Evolutionary conservation across 2,797 vertebrate genomes (phyloP).

Genomic region (Enteromius viviparus): DNA sequence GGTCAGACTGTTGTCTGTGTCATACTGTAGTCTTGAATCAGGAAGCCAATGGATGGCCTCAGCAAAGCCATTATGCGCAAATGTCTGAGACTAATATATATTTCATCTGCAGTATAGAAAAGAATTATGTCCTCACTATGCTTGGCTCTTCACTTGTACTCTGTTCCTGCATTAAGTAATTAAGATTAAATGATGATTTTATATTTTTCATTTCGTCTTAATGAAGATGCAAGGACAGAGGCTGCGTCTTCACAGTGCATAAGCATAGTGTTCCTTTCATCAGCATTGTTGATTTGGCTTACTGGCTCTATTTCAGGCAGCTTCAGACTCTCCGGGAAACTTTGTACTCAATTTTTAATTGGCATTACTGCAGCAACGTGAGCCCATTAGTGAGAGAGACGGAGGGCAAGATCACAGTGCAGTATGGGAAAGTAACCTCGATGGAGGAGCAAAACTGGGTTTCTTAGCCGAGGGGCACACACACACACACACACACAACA

Average conservation of each 20-base stretch:
- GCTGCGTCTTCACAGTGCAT: constrained; percentile 21
- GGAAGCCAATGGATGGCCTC: constrained; percentile 4
- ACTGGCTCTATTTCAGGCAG: constrained; percentile 46
- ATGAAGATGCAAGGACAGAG: constrained; percentile 40
- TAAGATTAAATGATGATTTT: constrained; percentile 38
- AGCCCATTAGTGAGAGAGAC: constrained; percentile 49
- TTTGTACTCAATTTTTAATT: constrained; percentile 60
- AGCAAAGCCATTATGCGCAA: not conserved
- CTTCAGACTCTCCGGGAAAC: constrained; percentile 45
- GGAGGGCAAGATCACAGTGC: constrained; percentile 49
- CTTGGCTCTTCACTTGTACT: constrained; percentile 4
- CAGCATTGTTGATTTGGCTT: constrained; percentile 43
- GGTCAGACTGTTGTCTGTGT: constrained; percentile 5
- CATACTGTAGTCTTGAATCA: not conserved
- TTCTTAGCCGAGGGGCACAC: constrained; percentile 26
- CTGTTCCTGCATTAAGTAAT: constrained; percentile 28
- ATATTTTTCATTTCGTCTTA: constrained; percentile 6
- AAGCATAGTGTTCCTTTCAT: constrained; percentile 19
- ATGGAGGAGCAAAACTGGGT: constrained; percentile 28
- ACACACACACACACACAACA: not conserved
- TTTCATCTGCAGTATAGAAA: not conserved
- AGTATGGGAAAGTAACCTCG: constrained; percentile 38
- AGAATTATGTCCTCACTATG: not conserved
- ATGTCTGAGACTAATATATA: not conserved
- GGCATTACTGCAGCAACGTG: constrained; percentile 44